phyloP scores from a whole-genome alignment of 2,797 vertebrate species.

The Coranthus polyacanthus region DNA sequence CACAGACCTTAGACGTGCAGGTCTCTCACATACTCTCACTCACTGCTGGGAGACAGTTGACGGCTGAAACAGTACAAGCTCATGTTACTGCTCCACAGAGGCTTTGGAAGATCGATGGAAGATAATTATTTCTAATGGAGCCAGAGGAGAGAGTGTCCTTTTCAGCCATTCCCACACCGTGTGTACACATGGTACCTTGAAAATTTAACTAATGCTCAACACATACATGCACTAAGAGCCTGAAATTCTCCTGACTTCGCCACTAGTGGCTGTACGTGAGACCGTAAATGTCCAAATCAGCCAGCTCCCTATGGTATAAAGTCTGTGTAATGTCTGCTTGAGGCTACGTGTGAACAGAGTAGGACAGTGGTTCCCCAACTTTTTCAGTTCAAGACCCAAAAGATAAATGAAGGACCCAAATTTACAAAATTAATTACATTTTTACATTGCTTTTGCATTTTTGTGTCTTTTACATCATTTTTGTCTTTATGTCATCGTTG shows the following conservation, averaged over 20 bases:
- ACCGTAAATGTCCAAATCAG: too few species aligned
- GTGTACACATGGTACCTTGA: slow-evolving; percentile 30
- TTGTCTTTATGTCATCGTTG: too few species aligned
- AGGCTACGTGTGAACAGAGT: too few species aligned
- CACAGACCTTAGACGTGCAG: slow-evolving; percentile 44
- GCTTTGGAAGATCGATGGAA: slow-evolving; percentile 58
- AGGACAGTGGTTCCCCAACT: too few species aligned
- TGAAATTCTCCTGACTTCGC: background rate
- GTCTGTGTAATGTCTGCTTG: too few species aligned
- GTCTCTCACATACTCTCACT: slow-evolving; percentile 29
- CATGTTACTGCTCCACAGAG: slow-evolving; percentile 53
- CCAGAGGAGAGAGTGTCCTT: slow-evolving; percentile 50
- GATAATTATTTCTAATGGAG: slow-evolving; percentile 79
- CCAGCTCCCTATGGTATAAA: too few species aligned
- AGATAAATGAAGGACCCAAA: too few species aligned
- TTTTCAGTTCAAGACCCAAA: too few species aligned
- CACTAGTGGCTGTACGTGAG: too few species aligned
- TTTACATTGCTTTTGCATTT: too few species aligned
- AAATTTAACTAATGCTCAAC: slow-evolving; percentile 13
- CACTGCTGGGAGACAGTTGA: slow-evolving; percentile 58
- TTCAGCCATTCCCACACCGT: slow-evolving; percentile 24
- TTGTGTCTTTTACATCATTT: too few species aligned
- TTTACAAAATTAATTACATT: too few species aligned
- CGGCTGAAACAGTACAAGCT: slow-evolving; percentile 57
- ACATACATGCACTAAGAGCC: background rate